Conservation (phyloP, 2,888 invertebrate genomes). For the Clistopyga incitator region DNA sequence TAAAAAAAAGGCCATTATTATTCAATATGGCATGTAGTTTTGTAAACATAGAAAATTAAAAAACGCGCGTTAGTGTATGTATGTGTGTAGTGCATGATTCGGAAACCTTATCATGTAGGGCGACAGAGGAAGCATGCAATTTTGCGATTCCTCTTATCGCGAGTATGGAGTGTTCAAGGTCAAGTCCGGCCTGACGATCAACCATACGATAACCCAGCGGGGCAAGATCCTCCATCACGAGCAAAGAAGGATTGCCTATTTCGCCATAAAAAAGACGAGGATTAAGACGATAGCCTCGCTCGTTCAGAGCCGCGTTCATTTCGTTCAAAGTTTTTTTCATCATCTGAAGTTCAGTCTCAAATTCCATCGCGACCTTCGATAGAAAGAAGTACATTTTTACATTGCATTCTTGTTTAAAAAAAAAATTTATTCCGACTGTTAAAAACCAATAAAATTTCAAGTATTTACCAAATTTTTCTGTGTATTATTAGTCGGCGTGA, state of each 20-base stretch:
- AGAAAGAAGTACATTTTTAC: neutral
- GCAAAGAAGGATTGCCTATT: constrained; percentile 78
- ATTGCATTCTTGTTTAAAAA: neutral
- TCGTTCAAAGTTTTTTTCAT: constrained; percentile 77
- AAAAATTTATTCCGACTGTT: too few species aligned
- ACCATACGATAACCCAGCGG: constrained; percentile 86
- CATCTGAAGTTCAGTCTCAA: constrained; percentile 78
- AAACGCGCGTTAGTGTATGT: neutral
- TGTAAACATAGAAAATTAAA: neutral
- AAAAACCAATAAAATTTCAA: too few species aligned
- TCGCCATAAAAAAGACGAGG: constrained; percentile 79
- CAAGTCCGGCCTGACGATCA: constrained; percentile 85
- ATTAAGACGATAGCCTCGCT: constrained; percentile 70
- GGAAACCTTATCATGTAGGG: constrained; percentile 85
- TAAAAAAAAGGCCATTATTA: too few species aligned
- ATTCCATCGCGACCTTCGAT: constrained; percentile 75
- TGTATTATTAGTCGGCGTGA: constrained; percentile 83
- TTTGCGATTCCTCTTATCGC: constrained; percentile 85
- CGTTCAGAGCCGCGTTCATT: constrained; percentile 77
- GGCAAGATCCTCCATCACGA: constrained; percentile 87
- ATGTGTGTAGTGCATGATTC: neutral
- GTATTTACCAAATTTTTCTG: constrained; percentile 6
- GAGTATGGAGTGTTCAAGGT: constrained; percentile 85
- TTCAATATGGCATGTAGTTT: neutral
- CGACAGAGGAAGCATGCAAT: constrained; percentile 86